Evolutionary conservation across 2,113 vertebrate genomes (phyloP), one percentile per base, ranked within the genome.

Genomic region (Ctenodactylus gundi): DNA sequence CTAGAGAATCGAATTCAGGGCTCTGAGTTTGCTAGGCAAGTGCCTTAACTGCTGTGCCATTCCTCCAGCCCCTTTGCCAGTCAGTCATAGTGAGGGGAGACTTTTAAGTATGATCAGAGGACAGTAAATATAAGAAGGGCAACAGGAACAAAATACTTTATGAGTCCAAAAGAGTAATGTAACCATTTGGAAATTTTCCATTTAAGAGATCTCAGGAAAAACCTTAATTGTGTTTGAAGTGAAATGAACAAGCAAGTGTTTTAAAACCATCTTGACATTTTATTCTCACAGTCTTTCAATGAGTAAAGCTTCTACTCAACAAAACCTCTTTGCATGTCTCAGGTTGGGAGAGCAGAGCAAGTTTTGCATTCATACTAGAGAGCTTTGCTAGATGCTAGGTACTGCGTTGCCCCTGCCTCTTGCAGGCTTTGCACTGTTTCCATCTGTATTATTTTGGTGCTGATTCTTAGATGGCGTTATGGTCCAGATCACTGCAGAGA

Each of bases 401-500:
- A 20, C 64, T 14, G 1, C 25, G 29, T 62, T 62, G 34, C n/a
- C 53, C 44, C 67, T 44, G 7, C 39, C 62, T 39, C 12, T 70
- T 58, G 60, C 49, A 67, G 44, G 41, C 75, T 80, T 41, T n/a
- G n/a, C 15, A 0, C 41, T 73, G 23, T 85, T 57, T 60, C 70
- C 88, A 94, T 41, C 81, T 67, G 23, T 77, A 5, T 72, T 62
- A 4, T 85, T 73, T 96, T 39, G 68, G 41, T 96, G 68, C 96
- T 96, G 88, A 18, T 97, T 98, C 11, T 70, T 88, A 99, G 99
- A 99, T 76, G 99, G 99, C 3, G 99, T 99, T 31, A 99, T 99
- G 99, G 99, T 99, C 97, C 99, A 99, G 98, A 99, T 99, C 98
- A 99, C 99, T 1, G 99, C 99, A 0, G 99, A 99, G 97, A 99